A percentile compares a stretch with the other conserved stretches of the same genome.
These are phyloP conservation scores for Calypte anna DNA, from an alignment of 2,113 vertebrate species.

Conservation along the genomic window DNA sequence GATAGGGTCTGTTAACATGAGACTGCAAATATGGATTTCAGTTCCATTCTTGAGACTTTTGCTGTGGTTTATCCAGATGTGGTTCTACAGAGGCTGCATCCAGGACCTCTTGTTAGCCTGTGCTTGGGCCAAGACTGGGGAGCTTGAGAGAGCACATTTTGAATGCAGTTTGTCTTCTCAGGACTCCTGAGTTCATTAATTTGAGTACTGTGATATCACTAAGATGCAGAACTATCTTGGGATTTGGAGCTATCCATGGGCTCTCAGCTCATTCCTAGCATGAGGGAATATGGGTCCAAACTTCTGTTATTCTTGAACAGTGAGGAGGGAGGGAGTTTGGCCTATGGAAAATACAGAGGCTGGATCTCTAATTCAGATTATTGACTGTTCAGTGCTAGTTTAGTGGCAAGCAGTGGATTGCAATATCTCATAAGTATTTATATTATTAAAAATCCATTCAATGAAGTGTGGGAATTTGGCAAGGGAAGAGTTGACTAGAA, in stretches of 20 bases:
- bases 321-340: neutral
- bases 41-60: neutral
- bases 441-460: neutral
- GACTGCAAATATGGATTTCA: neutral
- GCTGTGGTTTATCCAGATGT: rapidly evolving
- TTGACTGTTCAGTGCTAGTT: neutral
- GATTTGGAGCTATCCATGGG: neutral
- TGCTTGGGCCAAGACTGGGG: neutral
- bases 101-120: neutral
- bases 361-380: neutral
- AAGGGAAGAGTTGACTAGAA: neutral
- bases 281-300: neutral
- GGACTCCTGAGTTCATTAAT: neutral
- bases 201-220: neutral
- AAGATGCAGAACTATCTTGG: neutral
- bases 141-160: neutral
- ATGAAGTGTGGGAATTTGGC: neutral
- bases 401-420: neutral
- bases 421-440: neutral
- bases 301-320: neutral
- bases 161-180: neutral
- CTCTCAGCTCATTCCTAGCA: neutral
- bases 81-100: neutral
- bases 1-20: neutral
- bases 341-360: neutral